Base-by-base conservation (phyloP, 2,113 vertebrate genomes). In the Bambusicola thoracicus region DNA sequence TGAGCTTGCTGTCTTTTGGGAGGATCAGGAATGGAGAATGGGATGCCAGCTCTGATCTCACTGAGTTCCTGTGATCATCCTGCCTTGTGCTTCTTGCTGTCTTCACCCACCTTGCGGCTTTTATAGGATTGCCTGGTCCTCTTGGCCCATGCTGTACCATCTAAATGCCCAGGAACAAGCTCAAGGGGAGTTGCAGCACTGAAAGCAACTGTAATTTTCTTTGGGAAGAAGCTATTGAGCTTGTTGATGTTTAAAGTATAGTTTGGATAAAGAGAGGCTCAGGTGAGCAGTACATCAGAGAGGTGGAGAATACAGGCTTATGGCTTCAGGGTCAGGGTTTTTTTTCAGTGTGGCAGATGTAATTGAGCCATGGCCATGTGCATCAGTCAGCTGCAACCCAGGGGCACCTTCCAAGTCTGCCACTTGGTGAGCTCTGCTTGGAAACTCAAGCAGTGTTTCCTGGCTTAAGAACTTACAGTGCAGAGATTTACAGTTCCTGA, bases 321-420 rank as follows among this genome's bases (percentile, higher is more conserved):
- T 3, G 4, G 13, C 40, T 56, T 66, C 36, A 18, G 40, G 29
- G 27, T 72, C 4, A 1, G 3, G 44, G 36, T 49, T 30, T 46
- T 10, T 29, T 32, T 56, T 19, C 17, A 19, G 7, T 24, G 30
- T 4, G 14, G 21, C 8, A 10, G n/a, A 24, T 36, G 30, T 27
- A 49, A 32, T 10, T 0, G 4, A 58, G 49, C 22, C 2, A 0
- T 20, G 17, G 25, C 38, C 18, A 17, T 1, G 0, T 46, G 43
- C 34, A 30, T 49, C 55, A 0, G 0, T n/a, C n/a, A 22, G 25
- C 44, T 66, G 30, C 51, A 49, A 13, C 40, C 48, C 0, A 0
- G 17, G 10, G 38, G 2, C n/a, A 20, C 1, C 5, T 41, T 15
- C 27, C 41, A 1, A 0, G n/a, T 38, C 12, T 18, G 34, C 38